phyloP scores from a whole-genome alignment of 1,140 invertebrate genomes.

The Drosophila truncata region DNA sequence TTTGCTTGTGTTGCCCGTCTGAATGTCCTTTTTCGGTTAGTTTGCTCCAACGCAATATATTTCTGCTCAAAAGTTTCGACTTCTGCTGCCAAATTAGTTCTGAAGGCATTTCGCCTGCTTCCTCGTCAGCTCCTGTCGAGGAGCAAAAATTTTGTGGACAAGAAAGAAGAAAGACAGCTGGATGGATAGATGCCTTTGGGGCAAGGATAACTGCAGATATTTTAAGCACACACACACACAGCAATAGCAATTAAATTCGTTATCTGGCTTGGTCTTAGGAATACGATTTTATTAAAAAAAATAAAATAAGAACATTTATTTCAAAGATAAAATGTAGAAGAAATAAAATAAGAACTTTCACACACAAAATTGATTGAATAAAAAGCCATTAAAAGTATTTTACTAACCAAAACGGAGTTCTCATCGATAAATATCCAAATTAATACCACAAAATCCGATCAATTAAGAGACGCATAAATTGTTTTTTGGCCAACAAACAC shows the following conservation, averaged over 20 bases:
- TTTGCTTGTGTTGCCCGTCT: slow-evolving; percentile 1
- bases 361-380: background rate
- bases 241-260: slow-evolving; percentile 5
- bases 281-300: background rate
- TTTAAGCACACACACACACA: background rate
- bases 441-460: slow-evolving; percentile 30
- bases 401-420: background rate
- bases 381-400: slow-evolving; percentile 7
- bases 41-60: slow-evolving; percentile 46
- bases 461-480: slow-evolving; percentile 41
- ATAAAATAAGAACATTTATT: background rate
- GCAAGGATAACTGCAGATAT: slow-evolving; percentile 1
- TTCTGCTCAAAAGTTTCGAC: slow-evolving; percentile 47
- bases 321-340: background rate
- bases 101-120: slow-evolving; percentile 17
- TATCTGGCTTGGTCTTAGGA: background rate
- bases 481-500: slow-evolving; percentile 27
- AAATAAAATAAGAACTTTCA: background rate
- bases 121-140: background rate
- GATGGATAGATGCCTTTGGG: slow-evolving; percentile 7
- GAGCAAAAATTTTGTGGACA: slow-evolving; percentile 11
- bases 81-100: slow-evolving; percentile 41
- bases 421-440: slow-evolving; percentile 6
- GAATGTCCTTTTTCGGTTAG: slow-evolving; percentile 45
- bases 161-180: slow-evolving; percentile 19